These are phyloP conservation scores for Hystrix brachyura DNA, from an alignment of 2,113 vertebrate species.

Conservation along the genomic window DNA sequence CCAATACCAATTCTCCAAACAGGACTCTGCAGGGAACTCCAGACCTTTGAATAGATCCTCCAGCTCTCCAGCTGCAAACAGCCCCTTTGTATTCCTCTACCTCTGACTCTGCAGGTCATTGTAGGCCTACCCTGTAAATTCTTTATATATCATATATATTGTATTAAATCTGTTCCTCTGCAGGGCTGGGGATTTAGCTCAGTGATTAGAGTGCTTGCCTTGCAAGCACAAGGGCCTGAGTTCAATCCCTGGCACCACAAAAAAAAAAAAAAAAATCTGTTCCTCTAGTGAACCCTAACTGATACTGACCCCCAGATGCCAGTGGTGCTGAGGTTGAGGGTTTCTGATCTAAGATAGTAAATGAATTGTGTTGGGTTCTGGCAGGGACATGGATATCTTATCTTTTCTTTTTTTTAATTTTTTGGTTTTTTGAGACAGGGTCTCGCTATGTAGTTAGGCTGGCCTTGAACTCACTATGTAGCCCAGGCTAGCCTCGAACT, in stretches of 20 bases:
- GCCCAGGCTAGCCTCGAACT: too few relatives aligned
- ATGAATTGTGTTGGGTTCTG: not conserved
- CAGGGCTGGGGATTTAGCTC: too few relatives aligned
- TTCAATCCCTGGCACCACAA: too few relatives aligned
- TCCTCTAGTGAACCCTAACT: not conserved
- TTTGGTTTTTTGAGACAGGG: too few relatives aligned
- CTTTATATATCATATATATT: not conserved
- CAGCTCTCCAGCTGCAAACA: not conserved
- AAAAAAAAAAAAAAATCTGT: not conserved
- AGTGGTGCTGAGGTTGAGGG: not conserved
- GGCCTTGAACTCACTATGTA: too few relatives aligned
- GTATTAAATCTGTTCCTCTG: not conserved
- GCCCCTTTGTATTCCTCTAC: not conserved
- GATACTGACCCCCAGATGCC: not conserved
- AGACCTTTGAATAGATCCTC: not conserved
- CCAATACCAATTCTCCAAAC: not conserved
- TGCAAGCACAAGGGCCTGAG: too few relatives aligned
- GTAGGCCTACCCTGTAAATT: not conserved
- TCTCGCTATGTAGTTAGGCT: too few relatives aligned
- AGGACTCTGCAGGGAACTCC: not conserved
- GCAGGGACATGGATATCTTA: too few relatives aligned
- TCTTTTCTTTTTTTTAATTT: too few relatives aligned
- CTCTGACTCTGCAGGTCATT: not conserved
- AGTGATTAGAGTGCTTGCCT: too few relatives aligned
- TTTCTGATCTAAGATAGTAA: not conserved